Conservation (phyloP, 2,113 vertebrate genomes). For the Anas platyrhynchos region DNA sequence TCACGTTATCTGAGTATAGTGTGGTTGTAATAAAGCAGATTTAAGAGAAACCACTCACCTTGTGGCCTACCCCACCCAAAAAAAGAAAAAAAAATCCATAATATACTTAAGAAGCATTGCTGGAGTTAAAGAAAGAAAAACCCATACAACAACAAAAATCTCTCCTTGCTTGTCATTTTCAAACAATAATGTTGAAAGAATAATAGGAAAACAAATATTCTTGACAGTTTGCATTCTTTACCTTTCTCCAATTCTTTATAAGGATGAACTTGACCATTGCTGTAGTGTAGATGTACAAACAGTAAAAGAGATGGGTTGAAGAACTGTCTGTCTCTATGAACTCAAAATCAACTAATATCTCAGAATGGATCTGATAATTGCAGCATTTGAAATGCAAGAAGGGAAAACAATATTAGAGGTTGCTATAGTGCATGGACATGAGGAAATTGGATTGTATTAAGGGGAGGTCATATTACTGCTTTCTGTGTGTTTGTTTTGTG, state of each 20-base stretch:
- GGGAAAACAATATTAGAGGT: not conserved
- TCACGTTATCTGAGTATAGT: not conserved
- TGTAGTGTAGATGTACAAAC: not conserved
- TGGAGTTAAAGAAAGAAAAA: not conserved
- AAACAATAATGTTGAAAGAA: not conserved
- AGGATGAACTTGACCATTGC: not conserved
- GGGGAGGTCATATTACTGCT: not conserved
- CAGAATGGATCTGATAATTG: not conserved
- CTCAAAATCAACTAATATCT: not conserved
- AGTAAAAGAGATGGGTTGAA: not conserved
- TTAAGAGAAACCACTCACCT: not conserved
- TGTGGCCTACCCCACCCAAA: not conserved
- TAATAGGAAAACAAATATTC: not conserved
- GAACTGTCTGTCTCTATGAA: not conserved
- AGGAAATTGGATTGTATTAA: not conserved
- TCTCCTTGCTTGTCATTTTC: not conserved
- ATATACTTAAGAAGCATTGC: not conserved
- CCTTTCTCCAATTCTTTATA: not conserved
- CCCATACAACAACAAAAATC: not conserved
- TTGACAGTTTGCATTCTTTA: not conserved
- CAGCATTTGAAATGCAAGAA: not conserved
- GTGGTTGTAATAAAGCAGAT: not conserved
- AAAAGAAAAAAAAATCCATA: not conserved
- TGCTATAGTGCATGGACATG: not conserved
- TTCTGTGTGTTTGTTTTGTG: not conserved